phyloP scores from a whole-genome alignment of 2,888 invertebrate genomes.

The Parochlus steinenii region DNA sequence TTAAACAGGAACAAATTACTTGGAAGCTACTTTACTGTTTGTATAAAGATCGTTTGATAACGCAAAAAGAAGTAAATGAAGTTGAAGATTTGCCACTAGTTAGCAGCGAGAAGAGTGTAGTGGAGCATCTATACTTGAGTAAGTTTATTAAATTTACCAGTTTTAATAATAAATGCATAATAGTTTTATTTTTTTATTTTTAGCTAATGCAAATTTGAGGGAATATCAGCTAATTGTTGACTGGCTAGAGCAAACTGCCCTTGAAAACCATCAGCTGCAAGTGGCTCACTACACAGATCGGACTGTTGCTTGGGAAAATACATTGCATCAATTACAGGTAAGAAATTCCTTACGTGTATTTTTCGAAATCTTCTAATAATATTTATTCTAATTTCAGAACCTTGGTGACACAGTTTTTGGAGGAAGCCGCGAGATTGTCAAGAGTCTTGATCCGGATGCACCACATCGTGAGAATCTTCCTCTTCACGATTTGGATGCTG shows the following conservation, averaged over 20 bases:
- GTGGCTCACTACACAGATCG: slow-evolving; percentile 63
- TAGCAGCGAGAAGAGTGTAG: slow-evolving; percentile 36
- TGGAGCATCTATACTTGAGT: slow-evolving; percentile 29
- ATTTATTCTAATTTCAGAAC: slow-evolving; percentile 22
- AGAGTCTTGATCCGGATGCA: slow-evolving; percentile 78
- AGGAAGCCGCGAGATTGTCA: slow-evolving; percentile 40
- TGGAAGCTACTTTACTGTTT: slow-evolving; percentile 74
- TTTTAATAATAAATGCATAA: neutral
- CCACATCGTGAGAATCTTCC: slow-evolving; percentile 58
- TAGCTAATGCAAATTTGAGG: slow-evolving; percentile 38
- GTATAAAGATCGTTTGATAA: slow-evolving; percentile 58
- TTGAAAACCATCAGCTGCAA: slow-evolving; percentile 34
- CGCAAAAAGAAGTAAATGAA: slow-evolving; percentile 26
- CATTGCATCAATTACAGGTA: slow-evolving; percentile 55
- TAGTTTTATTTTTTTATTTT: slow-evolving; percentile 24
- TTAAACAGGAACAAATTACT: slow-evolving; percentile 72
- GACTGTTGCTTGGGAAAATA: slow-evolving; percentile 82
- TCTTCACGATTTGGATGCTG: slow-evolving; percentile 72
- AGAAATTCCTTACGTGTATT: slow-evolving; percentile 28
- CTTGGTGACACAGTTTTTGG: slow-evolving; percentile 39
- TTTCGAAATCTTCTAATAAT: neutral
- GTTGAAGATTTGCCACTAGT: slow-evolving; percentile 28
- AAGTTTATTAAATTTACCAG: slow-evolving; percentile 24
- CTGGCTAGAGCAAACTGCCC: slow-evolving; percentile 77
- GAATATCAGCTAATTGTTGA: slow-evolving; percentile 76